Percentiles rank a stretch among this genome's conserved stretches.
These are phyloP conservation scores for Neotoxoptera formosana DNA, from an alignment of 1,140 invertebrate species.

Conservation along the genomic window DNA sequence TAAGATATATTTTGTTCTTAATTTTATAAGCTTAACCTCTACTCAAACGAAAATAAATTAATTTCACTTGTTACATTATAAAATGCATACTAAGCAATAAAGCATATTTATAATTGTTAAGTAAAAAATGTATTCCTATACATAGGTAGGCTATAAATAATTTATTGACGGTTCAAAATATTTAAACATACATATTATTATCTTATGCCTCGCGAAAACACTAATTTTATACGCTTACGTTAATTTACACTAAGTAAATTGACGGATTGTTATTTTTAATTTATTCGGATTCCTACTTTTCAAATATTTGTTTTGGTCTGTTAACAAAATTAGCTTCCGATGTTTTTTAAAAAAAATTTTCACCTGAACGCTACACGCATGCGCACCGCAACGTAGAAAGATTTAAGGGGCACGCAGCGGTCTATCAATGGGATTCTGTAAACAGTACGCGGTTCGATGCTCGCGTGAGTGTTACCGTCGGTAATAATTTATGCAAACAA, in stretches of 20 bases:
- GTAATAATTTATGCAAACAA: slow-evolving; percentile 26
- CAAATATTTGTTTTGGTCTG: neutral
- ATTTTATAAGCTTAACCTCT: neutral
- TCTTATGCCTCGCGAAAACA: neutral
- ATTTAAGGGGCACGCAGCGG: slow-evolving; percentile 40
- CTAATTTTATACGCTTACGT: neutral
- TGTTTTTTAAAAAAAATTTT: neutral
- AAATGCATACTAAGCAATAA: too few species aligned
- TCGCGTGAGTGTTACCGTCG: slow-evolving; percentile 38
- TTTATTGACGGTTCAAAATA: neutral
- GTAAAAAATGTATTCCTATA: neutral
- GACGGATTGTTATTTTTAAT: neutral
- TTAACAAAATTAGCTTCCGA: neutral
- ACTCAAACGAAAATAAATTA: neutral
- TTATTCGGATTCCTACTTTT: neutral
- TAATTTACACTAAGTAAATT: neutral
- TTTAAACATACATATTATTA: neutral
- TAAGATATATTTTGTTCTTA: neutral
- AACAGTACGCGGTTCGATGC: slow-evolving; percentile 48
- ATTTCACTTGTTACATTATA: neutral
- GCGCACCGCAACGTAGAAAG: slow-evolving; percentile 8
- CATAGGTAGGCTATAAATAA: too few species aligned
- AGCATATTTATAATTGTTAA: neutral
- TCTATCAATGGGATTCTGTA: slow-evolving; percentile 52
- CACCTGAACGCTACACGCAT: slow-evolving; percentile 4